Evolutionary conservation across 2,113 vertebrate species (phyloP), one percentile per base, ranked within the genome.

Genomic region (Cochlearius cochlearius): DNA sequence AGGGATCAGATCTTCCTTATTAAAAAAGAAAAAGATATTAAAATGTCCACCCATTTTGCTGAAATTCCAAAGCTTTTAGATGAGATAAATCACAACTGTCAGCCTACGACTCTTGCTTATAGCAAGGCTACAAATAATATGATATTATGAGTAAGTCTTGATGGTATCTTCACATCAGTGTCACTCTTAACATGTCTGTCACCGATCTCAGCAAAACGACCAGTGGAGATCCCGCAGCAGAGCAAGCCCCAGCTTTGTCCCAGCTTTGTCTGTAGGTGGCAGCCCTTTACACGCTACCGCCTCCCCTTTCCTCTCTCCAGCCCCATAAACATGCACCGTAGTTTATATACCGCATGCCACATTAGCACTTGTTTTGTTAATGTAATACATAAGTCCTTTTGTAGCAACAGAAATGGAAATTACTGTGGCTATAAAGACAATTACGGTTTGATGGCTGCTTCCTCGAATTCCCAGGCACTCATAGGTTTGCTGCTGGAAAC

Each of bases 241-340:
- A 62, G 58, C 2, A 4, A 38, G 20, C 1, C 30, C 36, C 74
- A 7, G 53, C 71, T 45, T 9, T 53, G 0, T 29, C 25, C 43
- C 3, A 41, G 39, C 63, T 77, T 38, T 17, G 95, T 73, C 96
- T 95, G 80, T 92, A 97, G 96, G 62, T 96, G 96, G 96, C 95
- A 95, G 94, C 77, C 58, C 71, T 90, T 45, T 23, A 76, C 91
- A 63, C 7, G 25, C 56, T 43, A 67, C 79, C 7, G 3, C 63
- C 73, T 83, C 15, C 39, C 2, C 32, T 19, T 2, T 17, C 21
- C 13, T 66, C 5, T 8, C 53, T 79, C 56, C 76, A 32, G 62
- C 49, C 53, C 52, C 55, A 11, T 0, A 7, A 29, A 23, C 10
- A 2, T 23, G 5, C 38, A 1, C 30, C 5, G 25, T 3, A 6